Evolutionary conservation across 1,140 invertebrate species (phyloP), one percentile per base, ranked within the genome.

Genomic region (Hirudo medicinalis): DNA sequence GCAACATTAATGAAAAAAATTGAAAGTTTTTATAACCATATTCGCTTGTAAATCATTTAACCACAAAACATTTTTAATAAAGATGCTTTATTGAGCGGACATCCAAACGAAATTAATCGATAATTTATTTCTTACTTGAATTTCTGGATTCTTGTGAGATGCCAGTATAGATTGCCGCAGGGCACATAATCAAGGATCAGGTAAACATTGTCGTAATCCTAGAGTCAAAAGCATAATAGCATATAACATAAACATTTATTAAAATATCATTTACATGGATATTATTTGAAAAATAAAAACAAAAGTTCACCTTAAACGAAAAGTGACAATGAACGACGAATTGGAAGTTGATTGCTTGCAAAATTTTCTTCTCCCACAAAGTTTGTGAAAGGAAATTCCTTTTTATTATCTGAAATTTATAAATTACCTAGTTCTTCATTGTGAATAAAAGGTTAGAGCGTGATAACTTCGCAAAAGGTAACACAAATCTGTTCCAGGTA

Each of bases 161-260:
- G 57, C 57, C 57, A 63, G 19, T 63, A 63, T 25, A 63, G 13
- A 63, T 63, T 63, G 17, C 57, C 57, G 15, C 57, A 63, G 11
- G 57, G 57, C 0, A 63, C 57, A 63, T 63, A 63, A n/a, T 63
- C 57, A 63, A 63, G 57, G 0, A 63, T 32, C 57, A 63, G 11
- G 57, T 63, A 63, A 32, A 63, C 29, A 20, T 63, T 63, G 20
- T 63, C 57, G 29, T 63, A 63, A 63, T 63, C 57, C 57, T 63
- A 57, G 25, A 57, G 29, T 22, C 29, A 32, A 63, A 63, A 8
- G 17, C 15, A 25, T 11, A 19, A n/a, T 11, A 2, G 6, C 22
- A n/a, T n/a, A n/a, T 57, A 3, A 36, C 2, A 36, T 36, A 3
- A 36, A 36, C 3, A 15, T 49, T 49, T 8, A 17, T 49, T 17